These are phyloP conservation scores for Orchesella cincta DNA, from an alignment of 1,140 invertebrate genomes.

Conservation along the genomic window DNA sequence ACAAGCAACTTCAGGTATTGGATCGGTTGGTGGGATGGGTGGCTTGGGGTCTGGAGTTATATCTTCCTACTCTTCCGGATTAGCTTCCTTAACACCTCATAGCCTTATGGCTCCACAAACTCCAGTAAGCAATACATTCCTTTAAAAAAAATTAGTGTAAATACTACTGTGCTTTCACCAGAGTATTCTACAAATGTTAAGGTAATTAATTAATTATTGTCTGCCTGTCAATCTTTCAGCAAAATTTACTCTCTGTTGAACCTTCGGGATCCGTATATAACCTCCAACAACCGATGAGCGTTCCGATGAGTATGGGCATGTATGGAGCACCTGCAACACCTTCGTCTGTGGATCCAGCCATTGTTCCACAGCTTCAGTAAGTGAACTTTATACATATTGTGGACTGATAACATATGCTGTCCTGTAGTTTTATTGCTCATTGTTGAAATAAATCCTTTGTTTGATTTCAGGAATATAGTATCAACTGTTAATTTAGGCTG, in stretches of 20 bases:
- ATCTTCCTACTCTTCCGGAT: slow-evolving; percentile 31
- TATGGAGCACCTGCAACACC: slow-evolving; percentile 73
- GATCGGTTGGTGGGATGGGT: slow-evolving; percentile 29
- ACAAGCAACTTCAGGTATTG: slow-evolving; percentile 39
- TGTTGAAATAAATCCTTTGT: slow-evolving; percentile 48
- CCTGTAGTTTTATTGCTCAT: not conserved
- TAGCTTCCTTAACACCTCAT: slow-evolving; percentile 64
- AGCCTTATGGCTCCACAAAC: slow-evolving; percentile 83
- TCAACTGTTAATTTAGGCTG: slow-evolving; percentile 97
- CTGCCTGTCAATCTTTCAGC: slow-evolving; percentile 58
- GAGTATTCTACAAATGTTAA: not conserved
- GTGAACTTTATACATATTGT: slow-evolving; percentile 53
- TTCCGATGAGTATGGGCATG: slow-evolving; percentile 58
- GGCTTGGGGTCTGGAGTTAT: not conserved
- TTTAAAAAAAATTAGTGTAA: not conserved
- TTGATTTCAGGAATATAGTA: slow-evolving; percentile 83
- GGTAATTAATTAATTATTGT: not conserved
- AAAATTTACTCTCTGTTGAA: slow-evolving; percentile 78
- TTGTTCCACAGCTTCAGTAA: slow-evolving; percentile 92
- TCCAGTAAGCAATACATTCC: slow-evolving; percentile 63
- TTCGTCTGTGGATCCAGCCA: slow-evolving; percentile 88
- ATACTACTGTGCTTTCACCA: not conserved
- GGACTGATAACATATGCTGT: slow-evolving; percentile 22
- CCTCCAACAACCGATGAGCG: slow-evolving; percentile 46
- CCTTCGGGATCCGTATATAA: slow-evolving; percentile 40